Evolutionary conservation across 2,113 vertebrate genomes (phyloP), one percentile per base, ranked within the genome.

Genomic region (Accipiter cooperii): DNA sequence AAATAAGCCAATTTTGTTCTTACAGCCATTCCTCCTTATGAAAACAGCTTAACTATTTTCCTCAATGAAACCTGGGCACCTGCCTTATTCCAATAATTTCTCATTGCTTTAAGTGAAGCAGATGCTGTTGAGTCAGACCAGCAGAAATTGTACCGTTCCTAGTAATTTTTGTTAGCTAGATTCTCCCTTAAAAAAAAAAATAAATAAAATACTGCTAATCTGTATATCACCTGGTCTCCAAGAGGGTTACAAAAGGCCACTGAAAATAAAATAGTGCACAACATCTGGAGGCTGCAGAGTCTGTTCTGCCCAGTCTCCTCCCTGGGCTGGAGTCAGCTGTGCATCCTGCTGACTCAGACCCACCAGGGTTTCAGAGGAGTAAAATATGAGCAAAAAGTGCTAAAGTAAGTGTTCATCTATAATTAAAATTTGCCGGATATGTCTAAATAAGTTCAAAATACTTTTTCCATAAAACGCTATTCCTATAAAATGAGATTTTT

Each of bases 361-460:
- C 1, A 0, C 64, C 85, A 93, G 6, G 8, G 44, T 86, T 96
- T 71, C 74, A 55, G 69, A 94, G 91, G 83, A 96, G 82, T 95
- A 92, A 98, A 97, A 97, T 54, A 84, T 33, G 28, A 61, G 90
- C 95, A 29, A 91, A 96, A 97, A 96, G 77, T 94, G 96, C 86
- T 97, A 92, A 97, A 97, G 73, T 90, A 93, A 95, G 89, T 92
- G 83, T 42, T 95, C 66, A 38, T 91, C 76, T 96, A 89, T 95
- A 97, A 98, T 97, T 97, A 97, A 97, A 92, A 96, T 87, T 90
- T 40, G 74, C 95, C 78, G 4, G 36, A 19, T 84, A 90, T 82
- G 51, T 93, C 90, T 97, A 86, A 87, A 93, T n/a, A 42, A 93
- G 87, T 91, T 96, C 92, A 96, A 98, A 97, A 97, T 90, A 96